Evolutionary conservation across 2,797 vertebrate genomes (phyloP).

Genomic region (Pagetopsis macropterus): DNA sequence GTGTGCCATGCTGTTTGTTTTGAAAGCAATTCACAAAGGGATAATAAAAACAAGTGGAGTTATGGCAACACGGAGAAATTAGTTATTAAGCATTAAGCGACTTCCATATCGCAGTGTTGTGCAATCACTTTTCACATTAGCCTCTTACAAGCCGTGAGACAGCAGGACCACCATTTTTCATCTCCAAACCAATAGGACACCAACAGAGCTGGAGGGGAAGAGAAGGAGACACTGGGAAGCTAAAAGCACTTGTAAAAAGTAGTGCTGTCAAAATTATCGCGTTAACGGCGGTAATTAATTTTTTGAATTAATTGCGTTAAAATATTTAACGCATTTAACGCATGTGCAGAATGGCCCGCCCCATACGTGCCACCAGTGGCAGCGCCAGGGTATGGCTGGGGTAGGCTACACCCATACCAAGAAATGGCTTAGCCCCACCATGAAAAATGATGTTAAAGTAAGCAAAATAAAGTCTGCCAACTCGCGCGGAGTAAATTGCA

Average conservation of each 20-base stretch:
- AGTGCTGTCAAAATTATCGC: no score
- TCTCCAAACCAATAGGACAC: conserved; percentile 54
- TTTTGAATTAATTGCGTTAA: no score
- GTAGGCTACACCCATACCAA: no score
- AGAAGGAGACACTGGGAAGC: conserved; percentile 23
- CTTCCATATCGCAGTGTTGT: conserved; percentile 33
- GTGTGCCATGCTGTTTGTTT: conserved; percentile 38
- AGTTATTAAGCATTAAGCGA: conserved; percentile 55
- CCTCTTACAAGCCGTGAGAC: conserved; percentile 51
- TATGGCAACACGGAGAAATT: conserved; percentile 43
- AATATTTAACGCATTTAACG: no score
- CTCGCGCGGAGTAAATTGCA: no score
- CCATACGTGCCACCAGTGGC: no score
- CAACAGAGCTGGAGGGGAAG: conserved; percentile 44
- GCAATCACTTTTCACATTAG: conserved; percentile 51
- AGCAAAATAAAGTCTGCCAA: no score
- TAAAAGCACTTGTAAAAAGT: conserved; percentile 27
- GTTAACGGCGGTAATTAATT: no score
- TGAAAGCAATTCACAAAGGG: conserved; percentile 33
- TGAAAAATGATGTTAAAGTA: no score
- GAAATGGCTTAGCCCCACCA: no score
- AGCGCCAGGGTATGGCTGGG: no score
- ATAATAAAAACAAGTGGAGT: conserved; percentile 48
- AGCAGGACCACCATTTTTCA: conserved; percentile 59
- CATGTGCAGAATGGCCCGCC: no score